Conservation (phyloP, 2,888 invertebrate species). For the Diplolepis rosae region DNA sequence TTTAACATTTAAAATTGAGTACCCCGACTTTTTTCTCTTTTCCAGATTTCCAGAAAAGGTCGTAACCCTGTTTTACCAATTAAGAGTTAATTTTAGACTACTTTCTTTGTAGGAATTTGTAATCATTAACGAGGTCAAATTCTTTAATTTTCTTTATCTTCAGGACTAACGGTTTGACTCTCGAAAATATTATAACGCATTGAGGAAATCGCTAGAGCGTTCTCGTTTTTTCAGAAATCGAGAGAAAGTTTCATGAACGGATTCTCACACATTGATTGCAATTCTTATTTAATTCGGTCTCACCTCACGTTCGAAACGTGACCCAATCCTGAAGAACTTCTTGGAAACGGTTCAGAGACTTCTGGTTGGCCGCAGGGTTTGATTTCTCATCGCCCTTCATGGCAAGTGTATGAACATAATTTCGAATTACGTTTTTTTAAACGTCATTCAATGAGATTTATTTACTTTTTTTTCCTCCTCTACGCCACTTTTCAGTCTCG, state of each 20-base stretch:
- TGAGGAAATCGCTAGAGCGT: background rate
- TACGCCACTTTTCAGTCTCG: no score
- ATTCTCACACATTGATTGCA: background rate
- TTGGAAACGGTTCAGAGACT: background rate
- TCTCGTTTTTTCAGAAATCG: background rate
- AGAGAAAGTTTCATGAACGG: background rate
- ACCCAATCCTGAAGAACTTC: background rate
- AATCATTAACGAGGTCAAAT: background rate
- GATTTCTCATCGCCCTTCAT: background rate
- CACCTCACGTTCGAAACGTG: conserved; percentile 17
- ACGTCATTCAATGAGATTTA: no score
- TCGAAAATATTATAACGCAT: background rate
- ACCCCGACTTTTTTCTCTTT: no score
- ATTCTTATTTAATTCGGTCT: conserved; percentile 3
- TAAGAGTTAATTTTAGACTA: no score
- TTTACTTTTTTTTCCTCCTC: no score
- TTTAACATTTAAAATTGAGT: no score
- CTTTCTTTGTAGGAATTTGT: background rate
- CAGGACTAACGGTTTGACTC: background rate
- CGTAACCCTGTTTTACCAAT: no score
- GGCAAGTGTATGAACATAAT: background rate
- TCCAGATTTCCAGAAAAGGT: no score
- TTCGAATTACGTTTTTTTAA: no score
- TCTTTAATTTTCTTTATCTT: background rate
- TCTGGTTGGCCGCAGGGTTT: background rate